Evolutionary conservation across 2,797 vertebrate genomes (phyloP).

Genomic region (Sphaeramia orbicularis): DNA sequence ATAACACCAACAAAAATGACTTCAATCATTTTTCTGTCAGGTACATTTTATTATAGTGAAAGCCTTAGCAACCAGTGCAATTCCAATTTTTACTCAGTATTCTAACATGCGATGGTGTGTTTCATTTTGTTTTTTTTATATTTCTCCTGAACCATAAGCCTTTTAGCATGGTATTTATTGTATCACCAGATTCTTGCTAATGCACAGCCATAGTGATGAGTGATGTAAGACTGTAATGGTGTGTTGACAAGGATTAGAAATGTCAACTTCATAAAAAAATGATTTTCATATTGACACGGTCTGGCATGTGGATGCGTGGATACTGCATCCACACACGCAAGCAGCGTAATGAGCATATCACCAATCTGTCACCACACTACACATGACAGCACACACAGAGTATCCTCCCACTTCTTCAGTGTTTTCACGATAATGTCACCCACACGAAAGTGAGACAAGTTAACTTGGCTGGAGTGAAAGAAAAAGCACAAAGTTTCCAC

Average conservation of each 20-base stretch:
- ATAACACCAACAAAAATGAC: no score
- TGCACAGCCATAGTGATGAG: background rate
- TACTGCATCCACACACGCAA: slow-evolving; percentile 3
- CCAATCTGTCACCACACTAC: slow-evolving; percentile 18
- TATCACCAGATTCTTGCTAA: no score
- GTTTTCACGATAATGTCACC: slow-evolving; percentile 43
- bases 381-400: slow-evolving; percentile 24
- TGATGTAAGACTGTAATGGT: slow-evolving; percentile 23
- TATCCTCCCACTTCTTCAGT: slow-evolving; percentile 29
- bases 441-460: slow-evolving; percentile 8
- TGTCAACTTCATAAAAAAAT: background rate
- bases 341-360: slow-evolving; percentile 44
- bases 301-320: slow-evolving; percentile 21
- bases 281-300: slow-evolving; percentile 27
- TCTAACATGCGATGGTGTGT: no score
- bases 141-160: no score
- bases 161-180: no score
- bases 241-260: slow-evolving; percentile 12
- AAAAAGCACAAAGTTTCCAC: slow-evolving; percentile 8
- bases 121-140: no score
- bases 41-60: no score
- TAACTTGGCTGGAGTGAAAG: slow-evolving; percentile 2
- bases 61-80: no score
- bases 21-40: no score
- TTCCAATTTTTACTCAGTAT: no score